Evolutionary conservation across 2,113 vertebrate genomes (phyloP), one percentile per base, ranked within the genome.

Genomic region (Xerus inauris): DNA sequence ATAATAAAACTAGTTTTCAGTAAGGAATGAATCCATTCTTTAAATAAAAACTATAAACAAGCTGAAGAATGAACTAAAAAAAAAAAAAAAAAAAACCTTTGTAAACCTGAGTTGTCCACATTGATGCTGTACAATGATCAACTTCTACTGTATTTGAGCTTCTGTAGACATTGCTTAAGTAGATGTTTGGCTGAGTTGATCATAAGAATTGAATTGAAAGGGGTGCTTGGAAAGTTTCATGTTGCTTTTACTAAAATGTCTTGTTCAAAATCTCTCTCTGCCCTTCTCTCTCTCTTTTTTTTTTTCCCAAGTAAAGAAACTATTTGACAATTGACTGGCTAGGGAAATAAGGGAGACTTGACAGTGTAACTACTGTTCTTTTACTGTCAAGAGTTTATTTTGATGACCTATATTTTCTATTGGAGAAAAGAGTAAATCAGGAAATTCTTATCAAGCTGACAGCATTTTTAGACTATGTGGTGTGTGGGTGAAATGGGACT

Each of bases 401-500:
- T 96, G 97, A 97, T 98, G 98, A 98, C 98, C 98, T 97, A 97
- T 97, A 98, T 96, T 59, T 96, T 95, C 89, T 95, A 91, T 96
- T 95, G 54, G 73, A 91, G 90, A 49, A 96, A 95, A 93, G 76
- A 98, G 88, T 93, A 97, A 98, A 98, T 98, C 97, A 98, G 98
- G 98, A 98, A 98, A 98, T 98, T 98, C 98, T 98, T 99, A 99
- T 99, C 98, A 94, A 97, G 94, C 98, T 99, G 98, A 99, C 98
- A 99, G 92, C 98, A 98, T 98, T 98, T 99, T 99, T 98, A 98
- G 99, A 98, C 97, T 98, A 98, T 98, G 98, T 67, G 97, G 97
- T 98, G 99, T 97, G 98, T 99, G 99, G 99, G 99, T 98, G 98
- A 99, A 98, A 97, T 98, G 98, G 98, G 98, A 98, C 98, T 98